A percentile compares a stretch with the other conserved stretches of the same genome.
Evolutionary conservation across 2,888 invertebrate species (phyloP).

Genomic region (Nephrocerus scutellatus): DNA sequence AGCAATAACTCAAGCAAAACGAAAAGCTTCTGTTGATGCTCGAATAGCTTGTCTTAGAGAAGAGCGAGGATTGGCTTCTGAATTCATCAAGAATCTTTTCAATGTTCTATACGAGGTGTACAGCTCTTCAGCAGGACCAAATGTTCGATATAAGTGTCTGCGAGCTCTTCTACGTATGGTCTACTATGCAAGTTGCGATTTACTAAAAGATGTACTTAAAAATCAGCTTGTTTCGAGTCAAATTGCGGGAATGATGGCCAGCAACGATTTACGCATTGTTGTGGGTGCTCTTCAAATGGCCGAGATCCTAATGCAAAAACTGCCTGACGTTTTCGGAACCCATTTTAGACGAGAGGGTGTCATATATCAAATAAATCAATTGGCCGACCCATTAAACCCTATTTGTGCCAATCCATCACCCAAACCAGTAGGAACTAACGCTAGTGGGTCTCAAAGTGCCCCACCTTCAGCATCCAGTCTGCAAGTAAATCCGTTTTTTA

Average conservation of each 20-base stretch:
- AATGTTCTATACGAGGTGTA: constrained; percentile 96
- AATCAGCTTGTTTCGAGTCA: constrained; percentile 84
- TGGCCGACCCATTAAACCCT: constrained; percentile 62
- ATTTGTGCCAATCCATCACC: constrained; percentile 53
- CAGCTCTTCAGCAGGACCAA: constrained; percentile 95
- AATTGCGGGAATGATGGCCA: constrained; percentile 97
- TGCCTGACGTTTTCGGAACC: constrained; percentile 90
- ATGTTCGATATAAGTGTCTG: constrained; percentile 93
- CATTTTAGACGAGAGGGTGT: constrained; percentile 97
- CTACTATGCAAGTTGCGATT: constrained; percentile 82
- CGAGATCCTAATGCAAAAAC: constrained; percentile 91
- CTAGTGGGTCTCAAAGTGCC: constrained; percentile 38
- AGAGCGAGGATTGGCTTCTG: constrained; percentile 62
- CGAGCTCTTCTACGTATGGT: constrained; percentile 94
- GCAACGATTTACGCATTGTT: constrained; percentile 91
- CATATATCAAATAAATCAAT: constrained; percentile 74
- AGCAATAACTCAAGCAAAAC: constrained; percentile 24
- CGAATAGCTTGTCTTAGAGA: constrained; percentile 63
- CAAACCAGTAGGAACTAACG: constrained; percentile 47
- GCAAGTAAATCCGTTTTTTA: constrained; percentile 42
- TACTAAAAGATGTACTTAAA: constrained; percentile 68
- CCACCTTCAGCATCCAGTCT: constrained; percentile 41
- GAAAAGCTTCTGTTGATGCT: constrained; percentile 52
- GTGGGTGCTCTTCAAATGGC: constrained; percentile 96
- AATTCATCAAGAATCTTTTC: constrained; percentile 74